Evolutionary conservation across 2,797 vertebrate species (phyloP), one percentile per base, ranked within the genome.

Genomic region (Notolabrus celidotus): DNA sequence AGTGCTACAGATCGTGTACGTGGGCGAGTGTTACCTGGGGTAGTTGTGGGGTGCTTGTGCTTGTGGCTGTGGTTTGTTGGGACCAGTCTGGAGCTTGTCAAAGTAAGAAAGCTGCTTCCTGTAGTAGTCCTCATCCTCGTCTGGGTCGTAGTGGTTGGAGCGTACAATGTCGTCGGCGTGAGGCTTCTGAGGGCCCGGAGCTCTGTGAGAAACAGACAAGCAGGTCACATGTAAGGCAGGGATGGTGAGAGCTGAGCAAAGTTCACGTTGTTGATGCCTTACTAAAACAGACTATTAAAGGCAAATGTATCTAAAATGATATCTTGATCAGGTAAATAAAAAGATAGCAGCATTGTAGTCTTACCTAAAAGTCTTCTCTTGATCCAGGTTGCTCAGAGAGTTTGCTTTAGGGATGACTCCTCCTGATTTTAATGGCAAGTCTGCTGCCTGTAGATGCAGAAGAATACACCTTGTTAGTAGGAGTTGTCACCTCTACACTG

Each of bases 41-140:
- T 96, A 97, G 90, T 79, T 94, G 91, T 96, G 95, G 33, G 89
- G 90, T 16, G 95, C 78, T 87, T 96, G 97, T 74, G 90, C 95
- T 88, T 92, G 92, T 66, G 85, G 60, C 53, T 97, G 89, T 0
- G 87, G 84, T 72, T 99, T 99, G 65, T 78, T 93, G 20, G 95
- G 74, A 23, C 91, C 89, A 0, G 71, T 1, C 60, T 92, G 92
- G 45, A 93, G 83, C 42, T 96, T 94, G 82, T 99, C 97, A 20
- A 99, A 98, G 88, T 96, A 99, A 0, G 98, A 98, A 74, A 99
- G 95, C 92, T 99, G 98, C 71, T 99, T 99, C 53, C 96, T 94
- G 78, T 99, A 99, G 78, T 98, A 98, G 47, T 99, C 97, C 70
- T 99, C 97, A 14, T 99, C 98, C 53, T 99, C 97, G 33, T 99